These are phyloP conservation scores for Antennarius striatus DNA, from an alignment of 2,113 vertebrate genomes.

Conservation along the genomic window DNA sequence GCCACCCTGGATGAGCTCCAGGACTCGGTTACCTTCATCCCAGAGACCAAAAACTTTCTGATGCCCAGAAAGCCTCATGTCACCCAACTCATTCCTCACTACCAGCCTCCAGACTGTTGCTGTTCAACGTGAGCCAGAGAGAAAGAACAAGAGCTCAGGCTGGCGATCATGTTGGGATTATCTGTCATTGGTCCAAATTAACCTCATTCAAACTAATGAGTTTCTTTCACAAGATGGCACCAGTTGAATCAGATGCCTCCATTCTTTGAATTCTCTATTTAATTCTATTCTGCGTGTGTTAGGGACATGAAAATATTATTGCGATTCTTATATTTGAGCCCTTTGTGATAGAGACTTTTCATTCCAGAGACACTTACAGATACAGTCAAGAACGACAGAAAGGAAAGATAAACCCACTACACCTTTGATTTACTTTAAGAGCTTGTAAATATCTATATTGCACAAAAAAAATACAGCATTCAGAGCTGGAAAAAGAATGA, in stretches of 20 bases:
- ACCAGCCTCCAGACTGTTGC: neutral
- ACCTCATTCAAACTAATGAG: constrained; percentile 36
- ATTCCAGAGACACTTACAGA: too few species aligned
- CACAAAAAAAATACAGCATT: neutral
- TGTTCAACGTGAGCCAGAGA: constrained; percentile 12
- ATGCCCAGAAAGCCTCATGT: constrained; percentile 39
- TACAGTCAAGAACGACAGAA: too few species aligned
- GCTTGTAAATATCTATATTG: too few species aligned
- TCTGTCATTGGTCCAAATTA: constrained; percentile 41
- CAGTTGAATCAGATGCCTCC: constrained; percentile 24
- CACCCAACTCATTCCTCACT: constrained; percentile 23
- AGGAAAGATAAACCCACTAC: too few species aligned
- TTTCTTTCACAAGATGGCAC: constrained; percentile 35
- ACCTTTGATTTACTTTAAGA: too few species aligned
- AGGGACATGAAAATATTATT: too few species aligned
- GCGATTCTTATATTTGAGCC: too few species aligned
- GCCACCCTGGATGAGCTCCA: constrained; percentile 37
- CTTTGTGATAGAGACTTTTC: too few species aligned
- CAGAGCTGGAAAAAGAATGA: neutral
- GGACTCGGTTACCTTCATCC: constrained; percentile 44
- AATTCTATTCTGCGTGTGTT: neutral
- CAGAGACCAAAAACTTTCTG: constrained; percentile 38
- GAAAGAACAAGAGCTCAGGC: constrained; percentile 9
- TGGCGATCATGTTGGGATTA: constrained; percentile 39
- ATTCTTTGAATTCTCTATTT: constrained; percentile 23